These are phyloP conservation scores for Drosophila bifasciata DNA, from an alignment of 1,140 invertebrate genomes.

Conservation along the genomic window DNA sequence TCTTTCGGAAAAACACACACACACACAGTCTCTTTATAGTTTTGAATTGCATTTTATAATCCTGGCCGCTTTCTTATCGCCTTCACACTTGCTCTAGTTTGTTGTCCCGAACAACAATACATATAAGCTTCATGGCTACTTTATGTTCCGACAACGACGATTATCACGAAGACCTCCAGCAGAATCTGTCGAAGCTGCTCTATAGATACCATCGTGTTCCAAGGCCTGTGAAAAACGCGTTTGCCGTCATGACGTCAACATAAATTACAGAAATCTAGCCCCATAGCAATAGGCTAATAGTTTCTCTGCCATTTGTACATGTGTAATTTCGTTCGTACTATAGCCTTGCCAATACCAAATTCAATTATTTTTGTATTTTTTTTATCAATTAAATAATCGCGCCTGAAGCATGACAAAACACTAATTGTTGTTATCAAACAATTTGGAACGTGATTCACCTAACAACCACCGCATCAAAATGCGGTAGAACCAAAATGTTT, in stretches of 20 bases:
- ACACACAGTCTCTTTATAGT: conserved; percentile 33
- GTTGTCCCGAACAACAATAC: not conserved
- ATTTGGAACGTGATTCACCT: conserved; percentile 29
- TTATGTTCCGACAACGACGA: conserved; percentile 1
- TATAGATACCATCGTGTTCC: conserved; percentile 24
- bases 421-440: conserved; percentile 47
- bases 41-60: conserved; percentile 67
- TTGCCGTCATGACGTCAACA: conserved; percentile 45
- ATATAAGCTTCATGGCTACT: conserved; percentile 4
- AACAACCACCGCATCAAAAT: not conserved
- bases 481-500: conserved; percentile 35
- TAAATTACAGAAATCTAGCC: conserved; percentile 1
- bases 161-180: conserved; percentile 9
- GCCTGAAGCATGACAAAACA: conserved; percentile 65
- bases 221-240: conserved; percentile 4
- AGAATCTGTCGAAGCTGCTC: conserved; percentile 49
- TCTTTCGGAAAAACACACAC: not conserved
- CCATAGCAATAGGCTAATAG: no score
- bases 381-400: conserved; percentile 70
- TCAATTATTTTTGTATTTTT: conserved; percentile 27
- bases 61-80: conserved; percentile 39
- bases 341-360: conserved; percentile 38
- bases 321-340: conserved; percentile 35
- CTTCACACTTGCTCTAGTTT: conserved; percentile 35
- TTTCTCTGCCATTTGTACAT: no score